Conservation (phyloP, 2,888 invertebrate species). For the Dryocosmus kuriphilus region DNA sequence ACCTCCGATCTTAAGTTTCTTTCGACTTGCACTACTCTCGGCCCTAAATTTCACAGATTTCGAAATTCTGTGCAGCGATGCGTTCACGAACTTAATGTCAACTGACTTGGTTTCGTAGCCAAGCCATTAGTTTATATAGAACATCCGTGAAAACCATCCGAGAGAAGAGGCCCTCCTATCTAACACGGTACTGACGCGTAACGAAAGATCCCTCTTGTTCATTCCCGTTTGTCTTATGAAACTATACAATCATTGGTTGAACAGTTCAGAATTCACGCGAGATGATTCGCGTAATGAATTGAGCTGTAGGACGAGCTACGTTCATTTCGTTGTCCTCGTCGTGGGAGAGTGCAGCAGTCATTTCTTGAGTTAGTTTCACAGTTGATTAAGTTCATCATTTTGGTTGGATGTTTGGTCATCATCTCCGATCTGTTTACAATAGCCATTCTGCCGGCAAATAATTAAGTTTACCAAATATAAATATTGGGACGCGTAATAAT, state of each 20-base stretch:
- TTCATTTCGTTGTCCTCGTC: slow-evolving; percentile 24
- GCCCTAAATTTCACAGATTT: slow-evolving; percentile 42
- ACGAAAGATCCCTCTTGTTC: slow-evolving; percentile 68
- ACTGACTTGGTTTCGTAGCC: slow-evolving; percentile 66
- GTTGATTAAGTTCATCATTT: slow-evolving; percentile 23
- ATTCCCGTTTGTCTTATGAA: slow-evolving; percentile 60
- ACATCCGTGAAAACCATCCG: slow-evolving; percentile 60
- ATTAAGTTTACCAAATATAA: slow-evolving; percentile 1
- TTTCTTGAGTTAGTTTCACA: slow-evolving; percentile 20
- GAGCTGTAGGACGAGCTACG: slow-evolving; percentile 17
- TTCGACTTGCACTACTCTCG: not conserved
- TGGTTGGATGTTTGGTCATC: not conserved
- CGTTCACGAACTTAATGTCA: slow-evolving; percentile 63
- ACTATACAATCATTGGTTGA: slow-evolving; percentile 57
- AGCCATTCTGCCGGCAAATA: slow-evolving; percentile 22
- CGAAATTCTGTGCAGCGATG: slow-evolving; percentile 47
- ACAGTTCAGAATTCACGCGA: slow-evolving; percentile 47
- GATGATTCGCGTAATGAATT: slow-evolving; percentile 48
- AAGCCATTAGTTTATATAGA: slow-evolving; percentile 73
- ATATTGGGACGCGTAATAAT: not conserved
- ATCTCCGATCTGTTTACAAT: slow-evolving; percentile 1
- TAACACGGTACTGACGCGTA: slow-evolving; percentile 74
- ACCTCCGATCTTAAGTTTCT: not conserved
- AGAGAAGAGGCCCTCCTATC: slow-evolving; percentile 70
- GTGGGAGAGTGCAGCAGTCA: slow-evolving; percentile 45